Percentiles rank a stretch among this genome's conserved stretches.
Evolutionary conservation across 2,888 invertebrate genomes (phyloP).

Genomic region (Drosophila barbarae): DNA sequence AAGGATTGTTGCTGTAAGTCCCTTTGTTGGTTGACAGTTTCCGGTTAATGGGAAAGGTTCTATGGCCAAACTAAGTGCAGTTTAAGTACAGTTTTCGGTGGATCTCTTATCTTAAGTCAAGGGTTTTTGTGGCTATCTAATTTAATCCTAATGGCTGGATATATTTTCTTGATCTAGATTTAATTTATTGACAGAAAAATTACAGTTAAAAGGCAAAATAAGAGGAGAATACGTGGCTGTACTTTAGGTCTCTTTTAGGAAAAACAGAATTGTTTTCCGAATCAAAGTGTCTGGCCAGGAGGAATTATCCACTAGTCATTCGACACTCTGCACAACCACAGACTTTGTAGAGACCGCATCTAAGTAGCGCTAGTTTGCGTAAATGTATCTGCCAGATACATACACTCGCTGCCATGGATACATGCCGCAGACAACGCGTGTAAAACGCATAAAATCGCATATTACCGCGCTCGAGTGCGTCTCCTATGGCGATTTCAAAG

Average conservation of each 20-base stretch:
- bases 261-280: not conserved
- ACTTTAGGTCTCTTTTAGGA: not conserved
- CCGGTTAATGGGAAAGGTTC: conserved; percentile 33
- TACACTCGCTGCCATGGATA: conserved; percentile 31
- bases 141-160: not conserved
- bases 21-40: conserved; percentile 37
- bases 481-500: conserved; percentile 49
- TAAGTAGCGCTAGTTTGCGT: conserved; percentile 34
- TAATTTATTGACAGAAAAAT: no score
- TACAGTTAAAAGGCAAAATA: not conserved
- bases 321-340: conserved; percentile 48
- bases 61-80: not conserved
- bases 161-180: not conserved
- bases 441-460: conserved; percentile 71
- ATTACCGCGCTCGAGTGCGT: conserved; percentile 63
- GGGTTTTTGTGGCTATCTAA: not conserved
- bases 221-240: not conserved
- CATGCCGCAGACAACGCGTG: conserved; percentile 44
- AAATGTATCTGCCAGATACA: conserved; percentile 47
- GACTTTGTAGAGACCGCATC: conserved; percentile 47
- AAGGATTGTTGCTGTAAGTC: conserved; percentile 28
- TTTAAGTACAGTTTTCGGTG: not conserved
- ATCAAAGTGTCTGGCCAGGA: conserved; percentile 4
- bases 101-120: not conserved
- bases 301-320: conserved; percentile 2